These are phyloP conservation scores for Drosophila arawakana DNA, from an alignment of 1,140 invertebrate species.

Conservation along the genomic window DNA sequence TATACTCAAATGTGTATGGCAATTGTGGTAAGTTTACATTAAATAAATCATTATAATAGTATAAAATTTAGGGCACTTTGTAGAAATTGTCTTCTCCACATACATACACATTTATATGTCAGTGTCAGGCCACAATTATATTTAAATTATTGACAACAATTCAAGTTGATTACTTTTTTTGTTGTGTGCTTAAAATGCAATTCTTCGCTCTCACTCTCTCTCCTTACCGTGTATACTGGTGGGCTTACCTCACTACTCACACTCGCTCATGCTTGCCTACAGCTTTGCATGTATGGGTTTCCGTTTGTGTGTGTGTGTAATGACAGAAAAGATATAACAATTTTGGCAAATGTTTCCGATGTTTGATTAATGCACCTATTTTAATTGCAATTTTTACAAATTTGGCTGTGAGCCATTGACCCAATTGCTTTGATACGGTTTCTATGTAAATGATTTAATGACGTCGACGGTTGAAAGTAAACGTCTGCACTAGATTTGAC, in stretches of 20 bases:
- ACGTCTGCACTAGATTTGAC: conserved; percentile 56
- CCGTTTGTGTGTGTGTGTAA: neutral
- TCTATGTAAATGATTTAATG: conserved; percentile 17
- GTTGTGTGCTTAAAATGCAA: neutral
- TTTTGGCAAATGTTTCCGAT: conserved; percentile 19
- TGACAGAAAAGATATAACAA: conserved; percentile 1
- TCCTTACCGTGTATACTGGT: neutral
- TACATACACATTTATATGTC: neutral
- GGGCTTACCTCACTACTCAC: neutral
- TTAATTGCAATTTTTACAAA: conserved; percentile 25
- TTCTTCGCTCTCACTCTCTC: neutral
- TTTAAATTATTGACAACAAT: conserved; percentile 2
- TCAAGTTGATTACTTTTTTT: neutral
- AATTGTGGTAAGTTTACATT: conserved; percentile 72
- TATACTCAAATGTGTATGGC: conserved; percentile 82
- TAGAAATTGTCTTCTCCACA: neutral
- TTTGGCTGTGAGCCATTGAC: conserved; percentile 27
- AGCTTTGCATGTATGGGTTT: neutral
- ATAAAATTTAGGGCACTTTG: neutral
- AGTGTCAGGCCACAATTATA: neutral
- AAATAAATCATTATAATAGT: neutral
- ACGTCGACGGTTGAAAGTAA: conserved; percentile 47
- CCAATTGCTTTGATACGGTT: conserved; percentile 25
- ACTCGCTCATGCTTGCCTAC: neutral
- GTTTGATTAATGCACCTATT: conserved; percentile 23